Percentiles rank a stretch among this genome's conserved stretches.
Evolutionary conservation across 2,888 invertebrate genomes (phyloP).

Genomic region (Scelioninae gen. 1): DNA sequence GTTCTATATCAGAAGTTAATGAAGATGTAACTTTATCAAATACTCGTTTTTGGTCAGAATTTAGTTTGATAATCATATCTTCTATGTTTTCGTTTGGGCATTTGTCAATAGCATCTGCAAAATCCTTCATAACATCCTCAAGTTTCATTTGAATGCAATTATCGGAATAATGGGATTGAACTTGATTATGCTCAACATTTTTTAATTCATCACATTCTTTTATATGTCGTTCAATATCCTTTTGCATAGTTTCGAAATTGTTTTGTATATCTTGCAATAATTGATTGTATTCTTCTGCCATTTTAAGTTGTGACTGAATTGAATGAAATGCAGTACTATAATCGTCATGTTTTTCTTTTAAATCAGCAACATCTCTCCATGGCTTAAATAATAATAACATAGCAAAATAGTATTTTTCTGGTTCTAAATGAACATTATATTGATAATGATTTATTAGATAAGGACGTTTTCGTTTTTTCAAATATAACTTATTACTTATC

Average conservation of each 20-base stretch:
- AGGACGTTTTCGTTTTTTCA: constrained; percentile 16
- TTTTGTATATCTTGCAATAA: background rate
- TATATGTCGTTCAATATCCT: constrained; percentile 1
- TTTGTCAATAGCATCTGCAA: background rate
- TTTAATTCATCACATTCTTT: background rate
- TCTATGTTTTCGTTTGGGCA: background rate
- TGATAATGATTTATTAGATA: constrained; percentile 12
- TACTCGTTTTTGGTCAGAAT: constrained; percentile 1
- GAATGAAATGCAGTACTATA: background rate
- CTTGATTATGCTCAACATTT: background rate
- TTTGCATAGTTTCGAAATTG: constrained; percentile 3
- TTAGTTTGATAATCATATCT: constrained; percentile 1
- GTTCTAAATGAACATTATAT: constrained; percentile 1
- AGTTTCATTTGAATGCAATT: background rate
- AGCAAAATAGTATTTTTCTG: constrained; percentile 12
- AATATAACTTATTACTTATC: background rate
- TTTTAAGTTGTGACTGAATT: background rate
- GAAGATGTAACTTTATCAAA: background rate
- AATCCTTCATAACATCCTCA: constrained; percentile 7
- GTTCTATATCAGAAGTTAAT: background rate
- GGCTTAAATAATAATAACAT: constrained; percentile 10
- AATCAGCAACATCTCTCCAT: background rate
- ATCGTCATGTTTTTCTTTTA: background rate
- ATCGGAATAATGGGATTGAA: background rate
- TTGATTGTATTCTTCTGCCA: constrained; percentile 5